These are phyloP conservation scores for Cotesia vestalis DNA, from an alignment of 1,140 invertebrate species.

Conservation along the genomic window DNA sequence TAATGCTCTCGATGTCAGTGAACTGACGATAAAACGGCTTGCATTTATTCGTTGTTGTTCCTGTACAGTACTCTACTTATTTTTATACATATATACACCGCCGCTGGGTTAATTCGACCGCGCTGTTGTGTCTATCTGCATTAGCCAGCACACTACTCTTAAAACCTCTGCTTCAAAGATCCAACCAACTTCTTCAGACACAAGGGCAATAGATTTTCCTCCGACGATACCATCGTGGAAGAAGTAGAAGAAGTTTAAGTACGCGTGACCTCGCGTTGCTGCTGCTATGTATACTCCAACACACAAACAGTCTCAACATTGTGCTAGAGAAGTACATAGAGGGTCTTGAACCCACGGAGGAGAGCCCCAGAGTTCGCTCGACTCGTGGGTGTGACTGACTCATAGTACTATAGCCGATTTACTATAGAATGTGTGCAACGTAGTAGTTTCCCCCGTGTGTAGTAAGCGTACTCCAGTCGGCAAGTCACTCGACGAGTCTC, in stretches of 20 bases:
- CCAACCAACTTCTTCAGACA: constrained; percentile 1
- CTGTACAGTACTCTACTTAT: background rate
- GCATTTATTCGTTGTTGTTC: no score
- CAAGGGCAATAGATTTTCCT: constrained; percentile 54
- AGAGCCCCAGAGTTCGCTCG: constrained; percentile 34
- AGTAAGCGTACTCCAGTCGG: constrained; percentile 29
- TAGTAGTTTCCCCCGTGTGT: constrained; percentile 42
- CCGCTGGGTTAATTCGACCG: background rate
- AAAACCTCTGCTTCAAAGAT: background rate
- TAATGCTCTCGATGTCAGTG: constrained; percentile 14
- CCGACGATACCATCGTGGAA: constrained; percentile 27
- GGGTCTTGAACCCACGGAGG: constrained; percentile 60
- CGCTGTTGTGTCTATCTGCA: background rate
- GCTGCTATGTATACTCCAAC: constrained; percentile 6
- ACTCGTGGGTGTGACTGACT: constrained; percentile 65
- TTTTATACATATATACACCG: constrained; percentile 1
- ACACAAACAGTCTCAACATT: background rate
- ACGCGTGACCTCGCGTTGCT: constrained; percentile 50
- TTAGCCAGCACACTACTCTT: no score
- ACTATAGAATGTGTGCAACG: constrained; percentile 58
- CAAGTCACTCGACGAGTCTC: constrained; percentile 32
- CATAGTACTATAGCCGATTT: constrained; percentile 65
- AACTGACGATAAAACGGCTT: constrained; percentile 10
- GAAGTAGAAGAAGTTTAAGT: constrained; percentile 29
- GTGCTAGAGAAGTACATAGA: constrained; percentile 46